Base-by-base conservation (phyloP, 2,888 invertebrate species). In the Melikaiella ostensackeni region DNA sequence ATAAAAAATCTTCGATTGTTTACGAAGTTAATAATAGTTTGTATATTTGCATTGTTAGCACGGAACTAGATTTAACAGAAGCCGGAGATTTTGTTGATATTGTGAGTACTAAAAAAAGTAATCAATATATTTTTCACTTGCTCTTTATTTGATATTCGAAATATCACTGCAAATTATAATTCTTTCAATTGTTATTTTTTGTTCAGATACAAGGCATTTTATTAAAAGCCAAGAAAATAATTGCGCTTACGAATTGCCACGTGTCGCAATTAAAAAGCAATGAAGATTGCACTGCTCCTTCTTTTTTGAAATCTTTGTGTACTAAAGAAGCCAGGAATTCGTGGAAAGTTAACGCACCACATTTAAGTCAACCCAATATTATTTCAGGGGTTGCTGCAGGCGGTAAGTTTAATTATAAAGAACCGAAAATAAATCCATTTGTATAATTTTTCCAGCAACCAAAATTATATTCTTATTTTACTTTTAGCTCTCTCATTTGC, bases 381-480 rank as follows among this genome's bases (percentile, higher is more conserved):
- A 78, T 91, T 16, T 85, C 85, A 11, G 91, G 91, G 57, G 85
- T 90, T 4, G 82, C 86, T n/a, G 88, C 91, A 46, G 91, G 89
- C 87, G 89, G 91, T 91, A 83, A 73, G 82, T 81, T 46, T 27
- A 27, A 38, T 42, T 2, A 50, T 30, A 42, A 27, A 16, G 27
- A 27, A 27, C 6, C 13, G 6, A 27, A 59, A 64, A 42, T 42
- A 27, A 21, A 16, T 63, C 3, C 1, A 30, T 63, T 0, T 63
- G 11, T 1, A 46, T 8, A 24, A 24, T 62, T 77, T 46, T 46
- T 16, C 21, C 30, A 13, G 62, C 13, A 62, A 64, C 19, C 42
- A 33, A 57, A 74, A 64, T 35, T 5, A 16, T 42, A 21, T 24
- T 75, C 13, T 59, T 24, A 5, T 63, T 59, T 76, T 79, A 24